Evolutionary conservation across 2,888 invertebrate genomes (phyloP).

Genomic region (Nysson spinosus): DNA sequence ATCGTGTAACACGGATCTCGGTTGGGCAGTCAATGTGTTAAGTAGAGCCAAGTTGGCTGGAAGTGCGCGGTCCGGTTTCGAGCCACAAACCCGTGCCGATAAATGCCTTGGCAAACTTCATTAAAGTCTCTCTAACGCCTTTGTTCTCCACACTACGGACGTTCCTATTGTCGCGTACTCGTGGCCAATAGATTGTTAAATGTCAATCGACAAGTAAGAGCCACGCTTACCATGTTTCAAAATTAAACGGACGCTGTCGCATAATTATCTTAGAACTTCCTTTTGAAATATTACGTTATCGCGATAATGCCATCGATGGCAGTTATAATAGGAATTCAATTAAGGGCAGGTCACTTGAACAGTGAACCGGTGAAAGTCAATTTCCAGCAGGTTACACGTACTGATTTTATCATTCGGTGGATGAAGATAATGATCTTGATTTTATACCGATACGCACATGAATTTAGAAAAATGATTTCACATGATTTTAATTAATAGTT

Average conservation of each 20-base stretch:
- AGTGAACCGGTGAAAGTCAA: slow-evolving; percentile 14
- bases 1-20: too few species aligned
- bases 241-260: slow-evolving; percentile 12
- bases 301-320: slow-evolving; percentile 23
- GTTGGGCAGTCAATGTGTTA: slow-evolving; percentile 27
- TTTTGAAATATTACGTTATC: slow-evolving; percentile 15
- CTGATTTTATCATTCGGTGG: too few species aligned
- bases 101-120: slow-evolving; percentile 45
- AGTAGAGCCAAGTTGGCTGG: slow-evolving; percentile 10
- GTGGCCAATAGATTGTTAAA: slow-evolving; percentile 23
- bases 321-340: slow-evolving; percentile 24
- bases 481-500: too few species aligned
- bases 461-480: too few species aligned
- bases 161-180: slow-evolving; percentile 9
- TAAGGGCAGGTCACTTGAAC: slow-evolving; percentile 22
- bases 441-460: too few species aligned
- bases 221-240: slow-evolving; percentile 4
- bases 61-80: slow-evolving; percentile 26
- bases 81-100: slow-evolving; percentile 14
- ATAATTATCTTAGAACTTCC: slow-evolving; percentile 22
- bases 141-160: slow-evolving; percentile 5
- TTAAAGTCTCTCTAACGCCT: slow-evolving; percentile 36
- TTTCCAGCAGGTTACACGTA: slow-evolving; percentile 10
- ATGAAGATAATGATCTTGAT: too few species aligned
- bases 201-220: slow-evolving; percentile 23